Percentiles rank a stretch among this genome's conserved stretches.
Evolutionary conservation across 2,888 invertebrate genomes (phyloP).

Genomic region (Odiellus spinosus): DNA sequence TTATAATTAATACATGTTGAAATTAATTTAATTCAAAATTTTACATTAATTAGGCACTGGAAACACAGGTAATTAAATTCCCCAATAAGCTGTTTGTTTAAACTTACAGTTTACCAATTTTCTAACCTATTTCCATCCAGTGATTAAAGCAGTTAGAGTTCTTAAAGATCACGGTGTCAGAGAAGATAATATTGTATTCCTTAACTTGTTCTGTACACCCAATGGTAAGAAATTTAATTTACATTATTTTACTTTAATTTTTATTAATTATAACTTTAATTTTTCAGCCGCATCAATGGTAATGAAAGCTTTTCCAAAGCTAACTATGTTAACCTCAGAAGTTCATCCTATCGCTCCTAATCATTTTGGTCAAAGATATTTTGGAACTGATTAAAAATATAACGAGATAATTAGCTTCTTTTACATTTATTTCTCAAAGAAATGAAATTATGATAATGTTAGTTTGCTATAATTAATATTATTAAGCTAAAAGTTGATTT

Average conservation of each 20-base stretch:
- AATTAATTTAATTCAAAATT: conserved; percentile 1
- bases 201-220: conserved; percentile 93
- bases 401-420: too few relatives aligned
- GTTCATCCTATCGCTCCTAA: conserved; percentile 87
- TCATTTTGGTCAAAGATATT: conserved; percentile 97
- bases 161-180: conserved; percentile 83
- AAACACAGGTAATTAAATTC: too few relatives aligned
- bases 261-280: background rate
- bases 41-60: conserved; percentile 49
- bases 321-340: conserved; percentile 92
- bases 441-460: too few relatives aligned
- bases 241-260: conserved; percentile 2
- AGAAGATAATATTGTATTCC: conserved; percentile 87
- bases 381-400: conserved; percentile 70
- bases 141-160: conserved; percentile 80
- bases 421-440: too few relatives aligned
- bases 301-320: conserved; percentile 61
- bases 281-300: conserved; percentile 61
- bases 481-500: too few relatives aligned
- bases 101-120: too few relatives aligned
- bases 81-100: too few relatives aligned
- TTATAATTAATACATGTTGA: conserved; percentile 1
- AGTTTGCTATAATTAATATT: too few relatives aligned
- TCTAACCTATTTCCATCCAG: too few relatives aligned
- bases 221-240: conserved; percentile 27